phyloP scores from a whole-genome alignment of 2,797 vertebrate genomes.

The Pelodytes ibericus region DNA sequence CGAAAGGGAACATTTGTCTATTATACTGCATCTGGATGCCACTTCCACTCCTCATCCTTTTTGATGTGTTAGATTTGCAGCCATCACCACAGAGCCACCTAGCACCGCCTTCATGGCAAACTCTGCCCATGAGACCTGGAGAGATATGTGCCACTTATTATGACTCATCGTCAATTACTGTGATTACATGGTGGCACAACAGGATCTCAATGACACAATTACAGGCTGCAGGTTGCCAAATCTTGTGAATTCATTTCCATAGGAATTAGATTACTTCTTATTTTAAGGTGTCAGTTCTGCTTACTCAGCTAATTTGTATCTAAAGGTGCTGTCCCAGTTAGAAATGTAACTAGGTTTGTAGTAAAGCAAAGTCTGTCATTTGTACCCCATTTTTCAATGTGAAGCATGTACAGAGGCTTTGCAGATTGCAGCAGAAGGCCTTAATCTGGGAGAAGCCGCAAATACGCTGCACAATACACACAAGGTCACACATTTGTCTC shows the following conservation, averaged over 20 bases:
- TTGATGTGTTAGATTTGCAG: too few relatives aligned
- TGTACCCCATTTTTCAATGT: neutral
- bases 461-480: neutral
- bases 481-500: neutral
- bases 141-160: neutral
- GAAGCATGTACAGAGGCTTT: neutral
- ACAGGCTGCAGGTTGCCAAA: constrained; percentile 3
- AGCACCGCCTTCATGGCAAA: neutral
- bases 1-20: too few relatives aligned
- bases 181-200: neutral
- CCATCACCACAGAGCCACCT: too few relatives aligned
- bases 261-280: constrained; percentile 13
- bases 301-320: constrained; percentile 15
- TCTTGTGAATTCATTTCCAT: constrained; percentile 10
- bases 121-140: neutral
- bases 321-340: constrained; percentile 3
- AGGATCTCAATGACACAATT: constrained; percentile 1
- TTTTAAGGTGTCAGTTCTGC: constrained; percentile 5
- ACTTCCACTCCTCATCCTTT: too few relatives aligned
- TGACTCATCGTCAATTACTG: constrained; percentile 19
- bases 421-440: neutral
- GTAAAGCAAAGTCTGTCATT: neutral
- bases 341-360: neutral
- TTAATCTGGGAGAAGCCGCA: neutral
- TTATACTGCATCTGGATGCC: too few relatives aligned